Conservation (phyloP, 2,888 invertebrate species). For the Catonia carolina region DNA sequence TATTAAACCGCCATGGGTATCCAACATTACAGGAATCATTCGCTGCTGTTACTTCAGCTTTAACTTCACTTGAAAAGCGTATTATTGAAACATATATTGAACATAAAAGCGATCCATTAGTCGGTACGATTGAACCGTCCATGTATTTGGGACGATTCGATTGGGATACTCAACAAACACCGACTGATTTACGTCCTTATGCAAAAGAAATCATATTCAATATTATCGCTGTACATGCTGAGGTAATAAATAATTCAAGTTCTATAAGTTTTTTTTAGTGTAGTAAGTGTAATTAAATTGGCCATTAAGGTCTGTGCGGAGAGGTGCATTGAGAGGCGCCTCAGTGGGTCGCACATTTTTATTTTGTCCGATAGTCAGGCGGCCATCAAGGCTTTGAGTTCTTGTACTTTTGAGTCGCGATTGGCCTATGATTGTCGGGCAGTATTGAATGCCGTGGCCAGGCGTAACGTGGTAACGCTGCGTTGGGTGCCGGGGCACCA, state of each 20-base stretch:
- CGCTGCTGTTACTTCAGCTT: constrained; percentile 52
- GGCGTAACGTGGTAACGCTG: too few species aligned
- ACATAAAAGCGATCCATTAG: constrained; percentile 86
- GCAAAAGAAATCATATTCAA: constrained; percentile 83
- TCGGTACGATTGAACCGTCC: constrained; percentile 92
- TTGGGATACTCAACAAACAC: constrained; percentile 69
- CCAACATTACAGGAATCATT: constrained; percentile 65
- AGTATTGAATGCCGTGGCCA: too few species aligned
- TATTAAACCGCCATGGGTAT: constrained; percentile 63
- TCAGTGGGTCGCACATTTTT: too few species aligned
- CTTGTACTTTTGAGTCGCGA: too few species aligned
- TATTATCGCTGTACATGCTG: constrained; percentile 68
- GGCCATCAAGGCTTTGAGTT: too few species aligned
- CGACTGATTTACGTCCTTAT: constrained; percentile 76
- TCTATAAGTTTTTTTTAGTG: neutral
- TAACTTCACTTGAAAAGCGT: constrained; percentile 37
- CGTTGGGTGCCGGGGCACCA: too few species aligned
- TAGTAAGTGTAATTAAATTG: neutral
- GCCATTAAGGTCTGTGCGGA: neutral
- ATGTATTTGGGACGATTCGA: constrained; percentile 90
- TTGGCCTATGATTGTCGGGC: too few species aligned
- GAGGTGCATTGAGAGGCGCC: too few species aligned
- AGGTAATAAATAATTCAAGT: too few species aligned
- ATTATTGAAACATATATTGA: constrained; percentile 79
- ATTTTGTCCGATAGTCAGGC: too few species aligned